Evolutionary conservation across 53 echinoderm and acorn worm species (phyloP).

Genomic region (Stichopus horrens): DNA sequence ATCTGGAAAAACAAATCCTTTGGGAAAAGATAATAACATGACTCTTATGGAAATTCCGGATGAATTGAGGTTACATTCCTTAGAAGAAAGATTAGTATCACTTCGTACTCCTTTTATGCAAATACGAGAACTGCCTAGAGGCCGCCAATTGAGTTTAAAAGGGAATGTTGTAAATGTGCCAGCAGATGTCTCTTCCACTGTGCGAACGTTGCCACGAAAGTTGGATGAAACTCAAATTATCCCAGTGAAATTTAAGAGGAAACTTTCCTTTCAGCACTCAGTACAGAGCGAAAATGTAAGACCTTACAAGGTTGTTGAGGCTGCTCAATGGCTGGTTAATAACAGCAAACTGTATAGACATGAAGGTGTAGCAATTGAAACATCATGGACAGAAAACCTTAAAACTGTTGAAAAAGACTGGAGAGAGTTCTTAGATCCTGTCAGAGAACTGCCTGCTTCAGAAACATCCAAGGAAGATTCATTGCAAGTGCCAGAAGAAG

Average conservation of each 20-base stretch:
- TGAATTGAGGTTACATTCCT: constrained; percentile 35
- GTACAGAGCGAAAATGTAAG: constrained; percentile 53
- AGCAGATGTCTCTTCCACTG: constrained; percentile 37
- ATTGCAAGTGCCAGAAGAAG: not conserved
- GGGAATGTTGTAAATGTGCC: constrained; percentile 57
- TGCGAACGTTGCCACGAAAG: constrained; percentile 41
- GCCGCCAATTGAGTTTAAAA: constrained; percentile 41
- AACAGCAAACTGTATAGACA: constrained; percentile 37
- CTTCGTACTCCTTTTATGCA: constrained; percentile 56
- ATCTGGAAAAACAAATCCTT: constrained; percentile 36
- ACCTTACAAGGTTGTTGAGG: constrained; percentile 53
- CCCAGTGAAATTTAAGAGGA: constrained; percentile 56
- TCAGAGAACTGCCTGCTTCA: not conserved
- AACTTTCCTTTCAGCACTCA: constrained; percentile 46
- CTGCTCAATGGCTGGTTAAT: constrained; percentile 53
- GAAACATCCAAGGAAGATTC: no score
- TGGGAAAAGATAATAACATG: constrained; percentile 43
- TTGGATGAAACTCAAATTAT: constrained; percentile 38
- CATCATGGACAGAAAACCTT: not conserved
- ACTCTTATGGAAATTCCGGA: constrained; percentile 34
- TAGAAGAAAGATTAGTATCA: constrained; percentile 50
- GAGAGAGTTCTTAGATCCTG: constrained; percentile 17
- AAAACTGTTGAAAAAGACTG: constrained; percentile 9
- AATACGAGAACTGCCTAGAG: constrained; percentile 52
- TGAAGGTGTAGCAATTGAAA: constrained; percentile 16